Conservation (phyloP, 2,797 vertebrate species). For the Diceros bicornis region DNA sequence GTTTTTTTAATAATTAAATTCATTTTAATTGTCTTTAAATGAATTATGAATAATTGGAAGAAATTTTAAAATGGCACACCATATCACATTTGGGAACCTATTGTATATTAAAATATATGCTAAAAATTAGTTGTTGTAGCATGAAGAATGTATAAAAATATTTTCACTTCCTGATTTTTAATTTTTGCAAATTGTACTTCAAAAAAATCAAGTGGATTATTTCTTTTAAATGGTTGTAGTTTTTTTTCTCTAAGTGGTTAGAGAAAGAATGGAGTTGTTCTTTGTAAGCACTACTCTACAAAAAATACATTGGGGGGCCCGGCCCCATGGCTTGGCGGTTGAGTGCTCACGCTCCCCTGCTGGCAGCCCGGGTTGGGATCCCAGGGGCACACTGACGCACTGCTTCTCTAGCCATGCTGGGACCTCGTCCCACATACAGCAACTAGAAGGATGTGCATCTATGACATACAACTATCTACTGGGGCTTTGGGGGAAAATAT, state of each 20-base stretch:
- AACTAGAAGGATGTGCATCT: no score
- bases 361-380: no score
- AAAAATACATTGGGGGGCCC: background rate
- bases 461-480: no score
- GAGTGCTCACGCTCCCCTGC: no score
- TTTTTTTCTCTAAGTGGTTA: background rate
- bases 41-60: background rate
- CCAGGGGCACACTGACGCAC: no score
- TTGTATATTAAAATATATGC: background rate
- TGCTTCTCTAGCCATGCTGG: no score
- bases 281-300: background rate
- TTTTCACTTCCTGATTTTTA: background rate
- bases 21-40: slow-evolving; percentile 1
- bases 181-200: background rate
- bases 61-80: background rate
- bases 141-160: background rate
- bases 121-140: background rate
- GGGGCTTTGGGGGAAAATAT: no score
- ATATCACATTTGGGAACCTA: background rate
- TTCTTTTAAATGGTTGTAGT: background rate
- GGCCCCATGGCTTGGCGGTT: no score
- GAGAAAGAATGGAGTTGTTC: background rate
- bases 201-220: background rate
- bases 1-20: background rate
- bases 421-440: no score